Conservation (phyloP, 2,113 vertebrate species). For the Isichthys henryi region DNA sequence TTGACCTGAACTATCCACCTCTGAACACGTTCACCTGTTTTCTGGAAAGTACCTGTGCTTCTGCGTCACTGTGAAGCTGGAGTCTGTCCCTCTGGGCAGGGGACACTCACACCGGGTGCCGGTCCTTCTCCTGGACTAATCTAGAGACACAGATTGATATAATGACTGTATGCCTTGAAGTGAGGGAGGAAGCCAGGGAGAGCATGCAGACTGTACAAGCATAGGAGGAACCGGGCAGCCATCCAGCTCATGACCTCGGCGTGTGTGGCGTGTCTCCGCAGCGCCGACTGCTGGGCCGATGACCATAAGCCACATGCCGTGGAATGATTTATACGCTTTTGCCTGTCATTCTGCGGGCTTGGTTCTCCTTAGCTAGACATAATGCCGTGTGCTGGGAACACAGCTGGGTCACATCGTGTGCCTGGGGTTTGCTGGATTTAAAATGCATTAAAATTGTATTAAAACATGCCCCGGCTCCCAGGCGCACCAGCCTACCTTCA, state of each 20-base stretch:
- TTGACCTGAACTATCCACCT: neutral
- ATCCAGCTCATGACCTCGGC: neutral
- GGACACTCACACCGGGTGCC: neutral
- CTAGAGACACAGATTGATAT: neutral
- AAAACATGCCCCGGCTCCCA: neutral
- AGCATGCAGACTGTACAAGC: neutral
- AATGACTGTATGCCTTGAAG: neutral
- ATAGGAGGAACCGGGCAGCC: neutral
- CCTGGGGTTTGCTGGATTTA: neutral
- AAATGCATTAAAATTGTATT: conserved; percentile 13
- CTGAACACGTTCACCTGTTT: neutral
- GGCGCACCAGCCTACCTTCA: neutral
- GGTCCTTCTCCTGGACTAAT: neutral
- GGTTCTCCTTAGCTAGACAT: neutral
- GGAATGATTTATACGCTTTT: neutral
- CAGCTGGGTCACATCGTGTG: neutral
- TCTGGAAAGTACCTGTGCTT: neutral
- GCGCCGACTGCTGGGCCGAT: neutral
- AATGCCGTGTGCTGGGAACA: neutral
- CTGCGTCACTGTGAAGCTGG: neutral
- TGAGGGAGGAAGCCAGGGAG: neutral
- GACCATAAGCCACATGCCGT: neutral
- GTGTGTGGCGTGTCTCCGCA: neutral
- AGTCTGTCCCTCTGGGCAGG: neutral
- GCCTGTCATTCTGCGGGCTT: neutral